These are phyloP conservation scores for Ploceus nigricollis DNA, from an alignment of 2,113 vertebrate genomes.

Conservation along the genomic window DNA sequence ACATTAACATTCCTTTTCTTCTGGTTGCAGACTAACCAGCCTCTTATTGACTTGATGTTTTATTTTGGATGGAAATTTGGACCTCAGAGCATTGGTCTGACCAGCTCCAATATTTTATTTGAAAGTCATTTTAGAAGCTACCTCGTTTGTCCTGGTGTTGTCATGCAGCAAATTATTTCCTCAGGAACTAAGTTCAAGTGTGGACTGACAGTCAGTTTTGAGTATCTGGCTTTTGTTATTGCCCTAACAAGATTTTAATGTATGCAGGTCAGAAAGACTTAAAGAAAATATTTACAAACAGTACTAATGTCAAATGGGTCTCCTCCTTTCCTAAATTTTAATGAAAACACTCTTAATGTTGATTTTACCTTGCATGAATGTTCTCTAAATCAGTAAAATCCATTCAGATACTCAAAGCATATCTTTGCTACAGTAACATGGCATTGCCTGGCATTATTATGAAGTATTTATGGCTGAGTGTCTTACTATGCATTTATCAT, in stretches of 20 bases:
- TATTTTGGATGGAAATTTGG: neutral
- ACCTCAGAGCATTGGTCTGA: neutral
- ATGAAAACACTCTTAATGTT: neutral
- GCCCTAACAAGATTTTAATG: neutral
- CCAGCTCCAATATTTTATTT: neutral
- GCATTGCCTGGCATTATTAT: neutral
- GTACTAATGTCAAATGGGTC: neutral
- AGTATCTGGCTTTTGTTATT: neutral
- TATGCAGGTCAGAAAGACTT: neutral
- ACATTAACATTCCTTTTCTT: neutral
- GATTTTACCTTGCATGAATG: neutral
- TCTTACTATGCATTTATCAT: neutral
- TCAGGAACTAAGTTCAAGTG: neutral
- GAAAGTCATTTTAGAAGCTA: neutral
- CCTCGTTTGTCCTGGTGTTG: rapidly evolving
- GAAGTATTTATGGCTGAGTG: neutral
- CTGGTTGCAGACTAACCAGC: neutral
- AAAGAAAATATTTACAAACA: neutral
- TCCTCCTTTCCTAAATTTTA: neutral
- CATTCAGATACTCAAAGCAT: neutral
- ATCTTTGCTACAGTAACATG: neutral
- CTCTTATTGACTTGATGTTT: neutral
- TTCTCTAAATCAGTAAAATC: neutral
- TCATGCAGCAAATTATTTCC: neutral
- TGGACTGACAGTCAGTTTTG: neutral